Conservation (phyloP, 30 jellyfish, hydroid and myxozoan species). For the Aurelia sp. region DNA sequence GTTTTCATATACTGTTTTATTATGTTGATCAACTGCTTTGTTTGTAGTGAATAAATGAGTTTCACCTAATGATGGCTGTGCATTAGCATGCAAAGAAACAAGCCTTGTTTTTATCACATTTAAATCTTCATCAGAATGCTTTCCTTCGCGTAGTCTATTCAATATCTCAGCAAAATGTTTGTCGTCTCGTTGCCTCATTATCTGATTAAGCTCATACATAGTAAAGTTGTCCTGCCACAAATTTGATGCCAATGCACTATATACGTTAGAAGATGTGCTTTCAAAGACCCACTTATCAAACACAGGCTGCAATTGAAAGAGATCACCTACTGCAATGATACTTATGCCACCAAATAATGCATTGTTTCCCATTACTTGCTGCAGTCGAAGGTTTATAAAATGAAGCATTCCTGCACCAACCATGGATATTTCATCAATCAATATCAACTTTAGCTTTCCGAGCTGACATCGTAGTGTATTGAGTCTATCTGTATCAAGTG, state of each 20-base stretch:
- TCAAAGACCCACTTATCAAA: slow-evolving; percentile 37
- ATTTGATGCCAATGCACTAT: neutral
- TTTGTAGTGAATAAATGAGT: slow-evolving; percentile 26
- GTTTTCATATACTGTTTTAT: neutral
- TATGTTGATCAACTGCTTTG: slow-evolving; percentile 9
- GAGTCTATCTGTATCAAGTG: slow-evolving; percentile 20
- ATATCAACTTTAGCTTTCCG: slow-evolving; percentile 4
- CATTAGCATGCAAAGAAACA: neutral
- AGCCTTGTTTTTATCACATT: neutral
- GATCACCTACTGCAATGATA: slow-evolving; percentile 11
- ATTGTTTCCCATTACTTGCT: slow-evolving; percentile 6
- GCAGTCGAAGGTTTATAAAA: slow-evolving; percentile 1
- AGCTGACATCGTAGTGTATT: neutral
- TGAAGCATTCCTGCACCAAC: slow-evolving; percentile 23
- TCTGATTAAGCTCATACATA: too few species aligned
- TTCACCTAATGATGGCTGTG: neutral
- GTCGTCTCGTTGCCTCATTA: neutral
- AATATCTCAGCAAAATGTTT: neutral
- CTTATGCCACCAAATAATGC: slow-evolving; percentile 26
- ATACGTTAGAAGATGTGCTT: neutral
- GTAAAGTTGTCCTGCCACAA: slow-evolving; percentile 17
- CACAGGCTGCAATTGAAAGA: slow-evolving; percentile 3
- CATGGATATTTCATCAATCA: slow-evolving; percentile 55
- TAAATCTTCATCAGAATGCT: neutral
- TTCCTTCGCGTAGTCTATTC: slow-evolving; percentile 8